Base-by-base conservation (phyloP, 2,113 vertebrate genomes). In the Motacilla tschutschensis region DNA sequence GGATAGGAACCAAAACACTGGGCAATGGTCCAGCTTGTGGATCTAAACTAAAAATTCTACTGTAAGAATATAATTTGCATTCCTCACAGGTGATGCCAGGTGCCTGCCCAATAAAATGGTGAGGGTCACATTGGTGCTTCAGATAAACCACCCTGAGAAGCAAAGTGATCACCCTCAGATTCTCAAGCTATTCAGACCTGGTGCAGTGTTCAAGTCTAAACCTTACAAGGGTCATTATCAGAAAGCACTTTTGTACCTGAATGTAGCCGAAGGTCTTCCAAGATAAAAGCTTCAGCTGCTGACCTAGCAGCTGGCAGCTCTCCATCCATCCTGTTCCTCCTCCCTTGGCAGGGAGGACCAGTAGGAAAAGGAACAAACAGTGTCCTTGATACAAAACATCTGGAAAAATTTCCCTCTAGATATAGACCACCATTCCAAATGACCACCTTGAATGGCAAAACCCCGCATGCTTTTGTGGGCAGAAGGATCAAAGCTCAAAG, bases 241-340 rank as follows among this genome's bases (percentile, higher is more conserved):
- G 66, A 62, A 54, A 81, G 19, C 38, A 41, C 16, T 74, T 76
- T 48, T 47, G 31, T 11, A 81, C 41, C 57, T 90, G 64, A 48
- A 67, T 10, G 58, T 29, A 80, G 51, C 47, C 60, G 62, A 78
- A 84, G 69, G 72, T 83, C 54, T 83, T 82, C 43, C 80, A 85
- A 89, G 55, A 82, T 17, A 44, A 77, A 82, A 93, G 41, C 48
- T 90, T 69, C 83, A 59, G 80, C 54, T 76, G 55, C 47, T 83
- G 80, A 41, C 33, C 54, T 17, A 28, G 18, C 44, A 54, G 25
- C 72, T 83, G 79, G 69, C 78, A 86, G 60, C 31, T 70, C 33
- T 47, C 67, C 59, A 65, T 63, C 63, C 47, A 73, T 55, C 57
- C 72, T 7, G 2, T 19, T 74, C 31, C 75, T 85, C 64, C 60